These are phyloP conservation scores for Talpa occidentalis DNA, from an alignment of 2,113 vertebrate genomes.

Conservation along the genomic window DNA sequence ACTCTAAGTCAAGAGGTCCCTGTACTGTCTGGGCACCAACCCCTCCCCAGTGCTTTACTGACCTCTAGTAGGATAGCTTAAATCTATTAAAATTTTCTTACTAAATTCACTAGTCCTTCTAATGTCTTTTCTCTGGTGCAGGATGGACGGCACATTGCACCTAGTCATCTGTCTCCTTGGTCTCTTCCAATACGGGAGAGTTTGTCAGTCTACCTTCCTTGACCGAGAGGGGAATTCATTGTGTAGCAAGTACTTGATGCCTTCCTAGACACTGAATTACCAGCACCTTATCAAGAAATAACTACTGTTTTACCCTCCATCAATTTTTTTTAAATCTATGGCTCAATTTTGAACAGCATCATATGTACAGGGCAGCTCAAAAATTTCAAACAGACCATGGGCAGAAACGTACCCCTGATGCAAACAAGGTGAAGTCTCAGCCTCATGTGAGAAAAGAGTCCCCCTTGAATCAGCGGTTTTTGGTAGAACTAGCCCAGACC, in stretches of 20 bases:
- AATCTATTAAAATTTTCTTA: background rate
- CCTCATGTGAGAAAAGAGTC: background rate
- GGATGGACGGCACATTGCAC: background rate
- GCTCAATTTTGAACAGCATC: background rate
- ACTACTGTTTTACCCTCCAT: background rate
- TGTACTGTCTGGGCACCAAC: background rate
- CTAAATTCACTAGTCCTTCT: background rate
- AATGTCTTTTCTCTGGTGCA: background rate
- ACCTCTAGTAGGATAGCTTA: no score
- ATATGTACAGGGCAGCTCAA: no score
- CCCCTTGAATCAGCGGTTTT: accelerated
- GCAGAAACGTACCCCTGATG: background rate
- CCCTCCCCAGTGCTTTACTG: background rate
- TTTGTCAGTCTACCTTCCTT: background rate
- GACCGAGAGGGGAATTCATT: background rate
- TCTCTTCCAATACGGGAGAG: background rate
- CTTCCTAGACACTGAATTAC: no score
- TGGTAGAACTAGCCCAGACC: background rate
- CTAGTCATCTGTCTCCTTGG: background rate
- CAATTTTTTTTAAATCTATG: background rate
- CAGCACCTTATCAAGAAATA: background rate
- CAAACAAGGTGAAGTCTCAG: background rate
- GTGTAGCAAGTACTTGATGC: no score
- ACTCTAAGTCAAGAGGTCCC: no score
- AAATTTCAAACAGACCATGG: background rate